phyloP scores from a whole-genome alignment of 2,888 invertebrate species.

The Drosophila kambysellisi region DNA sequence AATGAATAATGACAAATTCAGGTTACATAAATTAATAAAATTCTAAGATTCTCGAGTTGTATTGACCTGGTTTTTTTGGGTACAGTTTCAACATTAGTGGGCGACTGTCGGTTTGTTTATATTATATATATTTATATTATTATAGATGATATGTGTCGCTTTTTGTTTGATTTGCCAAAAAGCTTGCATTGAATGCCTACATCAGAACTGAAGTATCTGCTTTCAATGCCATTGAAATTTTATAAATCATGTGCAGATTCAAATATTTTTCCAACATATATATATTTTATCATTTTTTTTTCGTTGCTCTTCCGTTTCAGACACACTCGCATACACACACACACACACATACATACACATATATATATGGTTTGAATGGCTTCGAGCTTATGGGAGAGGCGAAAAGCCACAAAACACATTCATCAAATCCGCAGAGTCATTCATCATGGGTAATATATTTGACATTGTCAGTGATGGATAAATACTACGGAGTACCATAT shows the following conservation, averaged over 20 bases:
- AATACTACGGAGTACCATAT: conserved; percentile 65
- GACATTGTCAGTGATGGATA: conserved; percentile 82
- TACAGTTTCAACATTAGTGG: not conserved
- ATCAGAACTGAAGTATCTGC: conserved; percentile 68
- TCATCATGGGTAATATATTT: conserved; percentile 82
- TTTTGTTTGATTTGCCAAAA: conserved; percentile 65
- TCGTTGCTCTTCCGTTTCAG: conserved; percentile 1
- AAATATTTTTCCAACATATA: conserved; percentile 13
- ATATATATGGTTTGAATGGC: conserved; percentile 20
- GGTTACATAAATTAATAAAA: not conserved
- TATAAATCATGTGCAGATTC: conserved; percentile 81
- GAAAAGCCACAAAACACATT: conserved; percentile 80
- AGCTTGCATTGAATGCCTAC: conserved; percentile 51
- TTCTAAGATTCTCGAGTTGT: not conserved
- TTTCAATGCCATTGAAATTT: conserved; percentile 72
- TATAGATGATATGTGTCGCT: conserved; percentile 26
- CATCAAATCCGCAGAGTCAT: conserved; percentile 81
- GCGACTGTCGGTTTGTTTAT: not conserved
- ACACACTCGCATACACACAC: conserved; percentile 5
- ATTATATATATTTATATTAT: conserved; percentile 6
- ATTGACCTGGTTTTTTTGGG: not conserved
- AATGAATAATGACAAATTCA: not conserved
- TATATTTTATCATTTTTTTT: conserved; percentile 7
- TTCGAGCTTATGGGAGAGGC: conserved; percentile 50
- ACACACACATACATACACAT: conserved; percentile 2